Base-by-base conservation (phyloP, 35 echinoderm and acorn worm genomes). In the Ophiothrix spiculata region DNA sequence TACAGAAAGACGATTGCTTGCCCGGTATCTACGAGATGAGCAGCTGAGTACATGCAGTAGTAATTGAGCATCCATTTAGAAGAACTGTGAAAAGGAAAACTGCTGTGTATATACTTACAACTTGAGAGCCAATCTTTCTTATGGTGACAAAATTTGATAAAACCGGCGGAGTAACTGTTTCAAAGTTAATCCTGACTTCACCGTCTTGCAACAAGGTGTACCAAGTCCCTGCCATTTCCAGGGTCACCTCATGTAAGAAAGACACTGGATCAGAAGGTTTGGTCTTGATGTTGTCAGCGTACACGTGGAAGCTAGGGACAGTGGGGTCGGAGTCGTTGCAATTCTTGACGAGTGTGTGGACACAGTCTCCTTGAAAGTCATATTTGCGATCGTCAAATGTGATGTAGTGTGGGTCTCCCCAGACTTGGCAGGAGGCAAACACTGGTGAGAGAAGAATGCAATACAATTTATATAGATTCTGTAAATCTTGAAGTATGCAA, bases 331-430 rank as follows among this genome's bases (percentile, higher is more conserved):
- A 92, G 31, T 95, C 86, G 31, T 90, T 92, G 33, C 80, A 86
- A 31, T 89, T 89, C 23, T 95, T 85, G 85, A 90, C 91, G 85
- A 64, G n/a, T 80, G 91, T 91, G 0, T 41, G 32, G 31, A 23
- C 60, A 16, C 40, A 74, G 60, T n/a, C n/a, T n/a, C n/a, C n/a
- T n/a, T n/a, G n/a, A n/a, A n/a, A n/a, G n/a, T n/a, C n/a, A n/a
- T n/a, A n/a, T n/a, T n/a, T n/a, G n/a, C n/a, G n/a, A n/a, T n/a
- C n/a, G n/a, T 95, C 90, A 74, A 95, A 92, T 8, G 93, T 95
- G 45, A 91, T 86, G 81, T 95, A 95, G 73, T 95, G 93, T 15
- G 89, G 89, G 32, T 92, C 93, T 45, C 93, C 93, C 93, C 93
- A 95, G 13, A 92, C 64, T 15, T 64, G 75, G 33, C 89, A 95